A percentile compares a stretch with the other conserved stretches of the same genome.
Evolutionary conservation across 1,140 invertebrate genomes (phyloP).

Genomic region (Oncopeltus fasciatus): DNA sequence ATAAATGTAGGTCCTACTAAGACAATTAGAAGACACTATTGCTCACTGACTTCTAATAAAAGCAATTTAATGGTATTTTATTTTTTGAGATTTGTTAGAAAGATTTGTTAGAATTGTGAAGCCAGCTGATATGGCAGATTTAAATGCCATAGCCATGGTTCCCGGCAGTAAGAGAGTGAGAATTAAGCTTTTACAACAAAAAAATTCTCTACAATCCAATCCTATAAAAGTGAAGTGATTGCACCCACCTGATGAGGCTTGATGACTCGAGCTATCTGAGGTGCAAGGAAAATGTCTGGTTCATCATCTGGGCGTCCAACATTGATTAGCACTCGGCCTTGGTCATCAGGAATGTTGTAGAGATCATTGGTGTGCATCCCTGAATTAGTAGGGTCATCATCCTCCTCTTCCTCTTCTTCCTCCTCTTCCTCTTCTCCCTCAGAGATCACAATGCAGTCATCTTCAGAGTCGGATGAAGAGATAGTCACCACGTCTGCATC

Average conservation of each 20-base stretch:
- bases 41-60: no score
- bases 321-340: slow-evolving; percentile 86
- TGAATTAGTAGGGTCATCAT: slow-evolving; percentile 48
- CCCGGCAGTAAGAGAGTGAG: no score
- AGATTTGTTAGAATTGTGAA: no score
- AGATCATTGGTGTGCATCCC: slow-evolving; percentile 77
- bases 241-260: slow-evolving; percentile 76
- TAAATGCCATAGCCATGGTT: no score
- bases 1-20: no score
- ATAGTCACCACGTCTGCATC: slow-evolving; percentile 40
- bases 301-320: slow-evolving; percentile 88
- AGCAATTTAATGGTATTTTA: no score
- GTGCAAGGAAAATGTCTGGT: slow-evolving; percentile 82
- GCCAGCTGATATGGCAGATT: no score
- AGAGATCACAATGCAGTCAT: slow-evolving; percentile 67
- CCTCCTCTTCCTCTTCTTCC: slow-evolving; percentile 41
- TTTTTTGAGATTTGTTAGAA: no score
- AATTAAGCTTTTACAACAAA: no score
- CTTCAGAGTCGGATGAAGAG: slow-evolving; percentile 49
- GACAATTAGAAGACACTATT: no score
- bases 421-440: slow-evolving; percentile 32
- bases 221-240: no score
- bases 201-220: no score
- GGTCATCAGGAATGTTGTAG: slow-evolving; percentile 82
- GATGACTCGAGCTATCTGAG: slow-evolving; percentile 79